Percentiles rank a stretch among this genome's conserved stretches.
Evolutionary conservation across 2,888 invertebrate genomes (phyloP).

Genomic region (Dryocosmus kuriphilus): DNA sequence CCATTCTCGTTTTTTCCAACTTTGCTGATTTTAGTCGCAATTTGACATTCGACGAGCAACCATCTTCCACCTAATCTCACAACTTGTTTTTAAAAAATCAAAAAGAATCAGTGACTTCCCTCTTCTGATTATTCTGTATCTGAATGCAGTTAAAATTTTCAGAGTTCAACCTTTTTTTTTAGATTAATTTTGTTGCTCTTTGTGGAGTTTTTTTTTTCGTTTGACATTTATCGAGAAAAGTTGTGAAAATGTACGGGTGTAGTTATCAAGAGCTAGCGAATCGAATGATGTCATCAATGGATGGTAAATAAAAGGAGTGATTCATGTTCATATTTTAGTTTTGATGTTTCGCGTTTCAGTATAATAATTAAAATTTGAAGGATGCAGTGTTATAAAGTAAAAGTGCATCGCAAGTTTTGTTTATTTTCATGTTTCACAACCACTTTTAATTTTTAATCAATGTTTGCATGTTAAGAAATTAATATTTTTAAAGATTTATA

Average conservation of each 20-base stretch:
- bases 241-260: slow-evolving; percentile 81
- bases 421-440: too few relatives aligned
- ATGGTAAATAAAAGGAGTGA: slow-evolving; percentile 80
- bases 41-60: slow-evolving; percentile 27
- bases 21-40: slow-evolving; percentile 28
- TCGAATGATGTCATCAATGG: slow-evolving; percentile 86
- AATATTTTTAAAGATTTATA: too few relatives aligned
- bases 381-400: too few relatives aligned
- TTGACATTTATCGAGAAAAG: slow-evolving; percentile 17
- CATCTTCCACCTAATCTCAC: not conserved
- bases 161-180: slow-evolving; percentile 38
- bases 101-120: not conserved
- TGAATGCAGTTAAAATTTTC: not conserved
- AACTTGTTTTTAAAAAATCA: not conserved
- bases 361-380: slow-evolving; percentile 8
- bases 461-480: too few relatives aligned
- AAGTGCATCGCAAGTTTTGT: too few relatives aligned
- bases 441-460: too few relatives aligned
- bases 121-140: not conserved
- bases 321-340: slow-evolving; percentile 10
- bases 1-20: slow-evolving; percentile 34
- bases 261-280: slow-evolving; percentile 86
- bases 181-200: not conserved
- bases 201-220: slow-evolving; percentile 9
- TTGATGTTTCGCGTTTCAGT: too few relatives aligned